Evolutionary conservation across 1,140 invertebrate species (phyloP).

Genomic region (Euglossa dilemma): DNA sequence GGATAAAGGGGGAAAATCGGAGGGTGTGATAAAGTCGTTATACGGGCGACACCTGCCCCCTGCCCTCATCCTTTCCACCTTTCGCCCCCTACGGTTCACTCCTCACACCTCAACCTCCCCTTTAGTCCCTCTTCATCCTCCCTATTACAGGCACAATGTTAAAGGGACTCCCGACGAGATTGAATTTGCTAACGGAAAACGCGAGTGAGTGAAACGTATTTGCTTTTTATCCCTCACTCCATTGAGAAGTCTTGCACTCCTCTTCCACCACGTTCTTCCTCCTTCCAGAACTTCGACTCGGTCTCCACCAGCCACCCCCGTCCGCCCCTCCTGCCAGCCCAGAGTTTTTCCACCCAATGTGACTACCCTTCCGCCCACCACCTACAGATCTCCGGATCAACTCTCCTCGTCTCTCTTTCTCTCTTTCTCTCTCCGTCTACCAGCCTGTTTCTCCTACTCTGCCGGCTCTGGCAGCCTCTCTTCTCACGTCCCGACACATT

Average conservation of each 20-base stretch:
- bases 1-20: constrained; percentile 58
- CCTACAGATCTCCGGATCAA: constrained; percentile 32
- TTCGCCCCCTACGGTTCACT: constrained; percentile 56
- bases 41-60: constrained; percentile 77
- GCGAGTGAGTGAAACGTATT: constrained; percentile 81
- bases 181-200: constrained; percentile 82
- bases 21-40: constrained; percentile 80
- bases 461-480: constrained; percentile 40
- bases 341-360: constrained; percentile 39
- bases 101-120: constrained; percentile 66
- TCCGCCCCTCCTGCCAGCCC: constrained; percentile 29
- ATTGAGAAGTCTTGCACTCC: constrained; percentile 75
- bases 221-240: constrained; percentile 80
- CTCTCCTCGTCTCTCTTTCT: constrained; percentile 14
- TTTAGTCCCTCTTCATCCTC: constrained; percentile 76
- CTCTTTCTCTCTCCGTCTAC: constrained; percentile 7
- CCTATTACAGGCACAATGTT: constrained; percentile 80
- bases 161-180: constrained; percentile 80
- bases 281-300: constrained; percentile 25
- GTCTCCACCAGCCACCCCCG: constrained; percentile 7
- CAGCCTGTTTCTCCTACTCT: neutral
- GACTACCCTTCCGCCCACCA: constrained; percentile 40
- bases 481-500: constrained; percentile 71
- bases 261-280: constrained; percentile 42
- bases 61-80: constrained; percentile 57